phyloP scores from a whole-genome alignment of 2,888 invertebrate species.

The Raillietiella orientalis region DNA sequence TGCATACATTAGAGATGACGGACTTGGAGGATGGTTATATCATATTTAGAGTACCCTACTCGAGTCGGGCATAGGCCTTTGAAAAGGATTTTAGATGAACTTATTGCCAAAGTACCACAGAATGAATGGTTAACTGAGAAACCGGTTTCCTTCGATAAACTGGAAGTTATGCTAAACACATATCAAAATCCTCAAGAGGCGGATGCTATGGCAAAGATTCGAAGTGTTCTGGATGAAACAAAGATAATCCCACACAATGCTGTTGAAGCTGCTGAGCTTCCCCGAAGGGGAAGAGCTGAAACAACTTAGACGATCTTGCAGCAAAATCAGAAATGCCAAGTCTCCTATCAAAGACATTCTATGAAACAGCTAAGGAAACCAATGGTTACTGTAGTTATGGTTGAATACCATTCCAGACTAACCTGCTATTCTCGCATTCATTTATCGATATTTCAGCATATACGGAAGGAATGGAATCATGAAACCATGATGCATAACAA shows the following conservation, averaged over 20 bases:
- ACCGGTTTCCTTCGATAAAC: slow-evolving; percentile 34
- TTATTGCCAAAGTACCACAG: slow-evolving; percentile 36
- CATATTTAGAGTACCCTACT: slow-evolving; percentile 89
- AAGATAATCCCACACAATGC: slow-evolving; percentile 93
- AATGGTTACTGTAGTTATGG: slow-evolving; percentile 61
- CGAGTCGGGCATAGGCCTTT: slow-evolving; percentile 85
- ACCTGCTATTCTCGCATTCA: too few relatives aligned
- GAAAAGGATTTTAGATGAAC: slow-evolving; percentile 79
- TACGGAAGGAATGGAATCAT: too few relatives aligned
- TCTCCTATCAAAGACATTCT: slow-evolving; percentile 88
- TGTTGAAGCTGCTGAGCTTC: slow-evolving; percentile 86
- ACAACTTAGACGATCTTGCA: slow-evolving; percentile 90
- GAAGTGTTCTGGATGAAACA: slow-evolving; percentile 91
- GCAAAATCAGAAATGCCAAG: slow-evolving; percentile 86
- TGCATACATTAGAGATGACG: slow-evolving; percentile 76
- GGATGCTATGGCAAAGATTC: slow-evolving; percentile 91
- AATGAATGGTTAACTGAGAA: slow-evolving; percentile 35
- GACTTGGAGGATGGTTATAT: slow-evolving; percentile 58
- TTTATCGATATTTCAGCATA: too few relatives aligned
- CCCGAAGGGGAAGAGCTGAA: slow-evolving; percentile 76
- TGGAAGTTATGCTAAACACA: slow-evolving; percentile 32
- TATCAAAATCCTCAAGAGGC: slow-evolving; percentile 94
- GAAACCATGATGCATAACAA: too few relatives aligned
- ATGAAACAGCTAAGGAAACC: slow-evolving; percentile 86
- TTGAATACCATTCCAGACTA: too few relatives aligned